These are phyloP conservation scores for Callinectes sapidus DNA, from an alignment of 2,888 invertebrate genomes.

Conservation along the genomic window DNA sequence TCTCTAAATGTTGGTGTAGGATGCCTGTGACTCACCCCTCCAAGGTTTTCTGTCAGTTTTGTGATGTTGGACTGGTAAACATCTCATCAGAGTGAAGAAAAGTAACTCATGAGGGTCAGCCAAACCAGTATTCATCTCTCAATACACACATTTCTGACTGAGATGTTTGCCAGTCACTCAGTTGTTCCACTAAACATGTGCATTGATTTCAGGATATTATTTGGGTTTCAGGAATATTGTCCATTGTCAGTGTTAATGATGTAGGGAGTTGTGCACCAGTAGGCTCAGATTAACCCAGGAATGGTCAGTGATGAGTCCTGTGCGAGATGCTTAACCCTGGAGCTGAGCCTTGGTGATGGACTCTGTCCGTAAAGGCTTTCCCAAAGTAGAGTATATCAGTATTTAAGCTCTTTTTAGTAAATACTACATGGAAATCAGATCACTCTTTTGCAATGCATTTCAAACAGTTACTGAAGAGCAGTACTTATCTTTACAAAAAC, in stretches of 20 bases:
- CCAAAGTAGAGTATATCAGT: constrained; percentile 17
- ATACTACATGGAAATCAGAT: constrained; percentile 27
- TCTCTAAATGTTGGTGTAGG: not conserved
- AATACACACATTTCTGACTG: not conserved
- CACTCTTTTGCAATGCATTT: not conserved
- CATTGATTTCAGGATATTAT: constrained; percentile 66
- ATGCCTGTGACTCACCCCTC: not conserved
- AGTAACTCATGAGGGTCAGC: not conserved
- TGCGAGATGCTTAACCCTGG: not conserved
- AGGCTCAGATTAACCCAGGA: constrained; percentile 32
- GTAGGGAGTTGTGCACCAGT: constrained; percentile 30
- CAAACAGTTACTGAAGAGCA: not conserved
- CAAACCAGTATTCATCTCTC: not conserved
- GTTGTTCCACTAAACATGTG: constrained; percentile 61
- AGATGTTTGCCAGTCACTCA: constrained; percentile 57
- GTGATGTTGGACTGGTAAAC: constrained; percentile 37
- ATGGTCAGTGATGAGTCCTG: constrained; percentile 26
- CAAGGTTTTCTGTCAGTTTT: constrained; percentile 17
- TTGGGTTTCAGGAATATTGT: constrained; percentile 39
- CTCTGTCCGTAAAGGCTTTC: constrained; percentile 24
- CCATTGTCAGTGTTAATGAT: constrained; percentile 24
- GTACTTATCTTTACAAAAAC: not conserved
- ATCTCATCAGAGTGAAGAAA: constrained; percentile 46
- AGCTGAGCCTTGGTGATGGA: not conserved
- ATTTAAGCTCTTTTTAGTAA: constrained; percentile 4